phyloP scores from a whole-genome alignment of 2,888 invertebrate species.

The Microplitis deprimator region DNA sequence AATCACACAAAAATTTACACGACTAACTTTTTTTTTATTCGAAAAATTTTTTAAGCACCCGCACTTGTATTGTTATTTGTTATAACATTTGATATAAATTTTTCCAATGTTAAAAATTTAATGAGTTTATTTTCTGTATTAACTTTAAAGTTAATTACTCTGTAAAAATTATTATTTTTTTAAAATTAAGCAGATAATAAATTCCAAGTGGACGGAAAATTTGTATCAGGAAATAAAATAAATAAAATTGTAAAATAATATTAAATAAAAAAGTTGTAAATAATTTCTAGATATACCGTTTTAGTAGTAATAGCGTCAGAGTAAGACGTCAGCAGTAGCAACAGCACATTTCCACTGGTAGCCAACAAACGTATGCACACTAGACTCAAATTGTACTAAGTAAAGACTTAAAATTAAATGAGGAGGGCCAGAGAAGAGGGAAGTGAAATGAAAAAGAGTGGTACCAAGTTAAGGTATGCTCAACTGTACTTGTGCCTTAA shows the following conservation, averaged over 20 bases:
- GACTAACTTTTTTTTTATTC: no score
- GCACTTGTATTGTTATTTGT: no score
- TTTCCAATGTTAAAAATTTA: no score
- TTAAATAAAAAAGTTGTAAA: not conserved
- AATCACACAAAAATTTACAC: no score
- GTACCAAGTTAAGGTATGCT: not conserved
- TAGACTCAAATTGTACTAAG: not conserved
- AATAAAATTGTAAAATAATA: not conserved
- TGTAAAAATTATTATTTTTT: no score
- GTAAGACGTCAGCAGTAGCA: not conserved
- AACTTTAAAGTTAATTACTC: no score
- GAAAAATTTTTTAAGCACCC: no score
- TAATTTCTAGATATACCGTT: not conserved
- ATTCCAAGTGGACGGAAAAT: no score
- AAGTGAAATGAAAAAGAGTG: not conserved
- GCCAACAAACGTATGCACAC: not conserved
- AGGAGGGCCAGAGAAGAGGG: not conserved
- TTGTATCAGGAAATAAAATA: not conserved
- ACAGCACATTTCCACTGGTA: not conserved
- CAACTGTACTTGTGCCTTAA: not conserved
- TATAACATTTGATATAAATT: no score
- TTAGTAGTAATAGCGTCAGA: not conserved
- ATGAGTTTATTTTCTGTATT: no score
- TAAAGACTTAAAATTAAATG: not conserved
- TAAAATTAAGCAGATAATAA: no score